Evolutionary conservation across 1,140 invertebrate species (phyloP).

Genomic region (Sycophila sp.): DNA sequence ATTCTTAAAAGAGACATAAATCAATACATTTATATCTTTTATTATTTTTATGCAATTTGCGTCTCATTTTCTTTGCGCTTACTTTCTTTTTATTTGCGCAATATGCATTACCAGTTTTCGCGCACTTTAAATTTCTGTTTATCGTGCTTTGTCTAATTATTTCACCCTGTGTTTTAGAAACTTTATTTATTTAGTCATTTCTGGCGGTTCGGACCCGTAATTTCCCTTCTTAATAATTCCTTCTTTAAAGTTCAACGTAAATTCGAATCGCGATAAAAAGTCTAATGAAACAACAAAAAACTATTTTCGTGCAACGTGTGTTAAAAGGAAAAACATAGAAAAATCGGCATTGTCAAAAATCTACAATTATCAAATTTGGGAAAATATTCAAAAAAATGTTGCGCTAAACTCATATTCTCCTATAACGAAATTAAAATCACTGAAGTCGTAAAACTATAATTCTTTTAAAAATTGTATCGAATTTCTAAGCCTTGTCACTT

Average conservation of each 20-base stretch:
- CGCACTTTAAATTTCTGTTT: not conserved
- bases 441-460: not conserved
- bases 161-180: slow-evolving; percentile 22
- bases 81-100: not conserved
- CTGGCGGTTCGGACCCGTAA: slow-evolving; percentile 28
- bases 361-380: no score
- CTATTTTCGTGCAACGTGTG: not conserved
- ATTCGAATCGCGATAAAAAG: no score
- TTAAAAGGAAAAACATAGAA: not conserved
- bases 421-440: no score
- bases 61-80: not conserved
- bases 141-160: slow-evolving; percentile 8
- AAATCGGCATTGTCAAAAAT: no score
- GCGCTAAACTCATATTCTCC: no score
- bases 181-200: slow-evolving; percentile 10
- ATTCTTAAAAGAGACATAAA: not conserved
- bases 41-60: not conserved
- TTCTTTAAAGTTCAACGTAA: not conserved
- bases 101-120: slow-evolving; percentile 1
- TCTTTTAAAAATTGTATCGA: slow-evolving; percentile 4
- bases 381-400: no score
- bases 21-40: not conserved
- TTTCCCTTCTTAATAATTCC: slow-evolving; percentile 31
- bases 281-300: not conserved
- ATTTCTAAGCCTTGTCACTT: not conserved